Conservation (phyloP, 2,888 invertebrate genomes). For the Hyles lineata region DNA sequence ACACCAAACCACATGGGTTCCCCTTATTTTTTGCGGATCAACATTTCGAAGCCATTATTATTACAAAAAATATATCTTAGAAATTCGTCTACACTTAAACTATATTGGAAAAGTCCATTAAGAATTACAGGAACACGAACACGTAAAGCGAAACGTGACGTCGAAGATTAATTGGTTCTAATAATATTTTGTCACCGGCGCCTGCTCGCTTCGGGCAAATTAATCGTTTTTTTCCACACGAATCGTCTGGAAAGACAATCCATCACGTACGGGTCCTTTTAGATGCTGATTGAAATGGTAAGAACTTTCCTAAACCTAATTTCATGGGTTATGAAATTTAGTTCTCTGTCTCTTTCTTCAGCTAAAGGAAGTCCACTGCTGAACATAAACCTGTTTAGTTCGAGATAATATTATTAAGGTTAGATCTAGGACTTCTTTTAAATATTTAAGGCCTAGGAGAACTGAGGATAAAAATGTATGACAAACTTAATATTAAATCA, state of each 20-base stretch:
- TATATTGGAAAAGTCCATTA: constrained; percentile 14
- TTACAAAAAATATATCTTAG: background rate
- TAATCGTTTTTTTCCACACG: constrained; percentile 2
- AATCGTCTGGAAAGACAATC: constrained; percentile 1
- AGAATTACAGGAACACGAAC: background rate
- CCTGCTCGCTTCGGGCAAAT: constrained; percentile 7
- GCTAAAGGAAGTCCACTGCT: no score
- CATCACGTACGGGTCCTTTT: background rate
- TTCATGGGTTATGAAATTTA: background rate
- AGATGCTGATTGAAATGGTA: background rate
- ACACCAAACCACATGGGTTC: no score
- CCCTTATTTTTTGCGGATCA: background rate
- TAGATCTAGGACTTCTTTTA: no score
- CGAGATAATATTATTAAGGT: no score
- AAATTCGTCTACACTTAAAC: background rate
- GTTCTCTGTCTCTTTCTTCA: no score
- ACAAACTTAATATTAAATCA: no score
- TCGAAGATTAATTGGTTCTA: constrained; percentile 18
- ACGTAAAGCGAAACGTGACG: background rate
- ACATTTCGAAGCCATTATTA: background rate
- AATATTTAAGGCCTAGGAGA: no score
- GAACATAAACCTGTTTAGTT: no score
- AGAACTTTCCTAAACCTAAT: background rate
- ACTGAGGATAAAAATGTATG: no score
- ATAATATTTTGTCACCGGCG: constrained; percentile 19